phyloP scores from a whole-genome alignment of 2,113 vertebrate genomes.

The Ivindomyrus marchei region DNA sequence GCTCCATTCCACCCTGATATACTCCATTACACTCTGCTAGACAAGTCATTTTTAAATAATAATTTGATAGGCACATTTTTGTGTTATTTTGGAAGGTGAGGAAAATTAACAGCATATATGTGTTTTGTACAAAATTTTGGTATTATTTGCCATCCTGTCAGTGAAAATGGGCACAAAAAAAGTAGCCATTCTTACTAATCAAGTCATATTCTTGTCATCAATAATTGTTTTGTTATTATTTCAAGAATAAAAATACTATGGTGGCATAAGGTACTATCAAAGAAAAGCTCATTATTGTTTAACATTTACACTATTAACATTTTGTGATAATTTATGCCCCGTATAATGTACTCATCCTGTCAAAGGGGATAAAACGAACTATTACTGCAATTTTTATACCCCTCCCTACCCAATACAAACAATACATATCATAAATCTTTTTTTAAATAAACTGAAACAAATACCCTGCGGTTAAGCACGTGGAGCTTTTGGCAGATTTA shows the following conservation, averaged over 20 bases:
- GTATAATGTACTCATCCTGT: background rate
- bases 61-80: too few species aligned
- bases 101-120: too few species aligned
- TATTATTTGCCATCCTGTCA: background rate
- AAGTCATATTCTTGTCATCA: background rate
- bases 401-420: background rate
- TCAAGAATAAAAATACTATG: background rate
- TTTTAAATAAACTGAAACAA: background rate
- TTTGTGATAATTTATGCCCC: background rate
- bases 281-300: background rate
- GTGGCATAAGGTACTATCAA: background rate
- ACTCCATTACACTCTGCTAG: background rate
- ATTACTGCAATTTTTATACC: background rate
- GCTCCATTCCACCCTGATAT: background rate
- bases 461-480: background rate
- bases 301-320: background rate
- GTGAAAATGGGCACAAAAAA: background rate
- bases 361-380: background rate
- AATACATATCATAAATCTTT: background rate
- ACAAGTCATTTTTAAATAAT: too few species aligned
- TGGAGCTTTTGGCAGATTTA: background rate
- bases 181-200: background rate
- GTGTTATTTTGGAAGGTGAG: too few species aligned
- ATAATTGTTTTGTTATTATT: background rate
- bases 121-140: background rate